A percentile compares a stretch with the other conserved stretches of the same genome.
Evolutionary conservation across 2,888 invertebrate genomes (phyloP).

Genomic region (Rhingia rostrata): DNA sequence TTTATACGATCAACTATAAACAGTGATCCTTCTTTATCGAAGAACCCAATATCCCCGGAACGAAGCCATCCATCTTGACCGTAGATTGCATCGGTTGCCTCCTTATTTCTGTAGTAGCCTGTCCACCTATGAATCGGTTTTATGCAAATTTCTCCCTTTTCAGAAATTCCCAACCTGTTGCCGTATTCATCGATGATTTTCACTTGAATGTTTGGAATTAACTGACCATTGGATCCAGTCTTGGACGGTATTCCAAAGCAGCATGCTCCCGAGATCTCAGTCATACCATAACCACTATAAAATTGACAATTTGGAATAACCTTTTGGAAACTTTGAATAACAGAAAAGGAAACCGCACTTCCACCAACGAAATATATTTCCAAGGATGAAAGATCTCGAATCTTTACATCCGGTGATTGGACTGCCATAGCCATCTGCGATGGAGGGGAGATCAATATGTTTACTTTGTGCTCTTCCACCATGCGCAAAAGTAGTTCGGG

Average conservation of each 20-base stretch:
- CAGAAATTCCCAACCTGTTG: constrained; percentile 46
- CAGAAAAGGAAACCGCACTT: constrained; percentile 66
- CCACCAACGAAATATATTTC: constrained; percentile 71
- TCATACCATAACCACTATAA: constrained; percentile 75
- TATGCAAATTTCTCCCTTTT: constrained; percentile 74
- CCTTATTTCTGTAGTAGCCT: constrained; percentile 73
- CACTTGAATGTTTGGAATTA: constrained; percentile 56
- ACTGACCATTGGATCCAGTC: constrained; percentile 68
- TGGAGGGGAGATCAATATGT: constrained; percentile 69
- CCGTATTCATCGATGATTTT: constrained; percentile 75
- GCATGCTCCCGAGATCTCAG: constrained; percentile 68
- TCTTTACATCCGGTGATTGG: constrained; percentile 59
- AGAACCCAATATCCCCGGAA: constrained; percentile 76
- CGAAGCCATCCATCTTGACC: constrained; percentile 75
- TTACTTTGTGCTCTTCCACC: constrained; percentile 74
- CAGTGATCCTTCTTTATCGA: constrained; percentile 73
- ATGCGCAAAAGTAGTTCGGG: constrained; percentile 72
- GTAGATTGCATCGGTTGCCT: constrained; percentile 56
- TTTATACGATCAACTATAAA: constrained; percentile 76
- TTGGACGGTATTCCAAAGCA: constrained; percentile 25
- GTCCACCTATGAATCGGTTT: constrained; percentile 54
- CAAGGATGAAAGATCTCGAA: constrained; percentile 70
- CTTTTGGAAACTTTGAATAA: constrained; percentile 64
- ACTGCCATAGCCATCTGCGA: constrained; percentile 75
- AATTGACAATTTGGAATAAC: constrained; percentile 60